Evolutionary conservation across 2,113 vertebrate genomes (phyloP), one percentile per base, ranked within the genome.

Genomic region (Crypturellus undulatus): DNA sequence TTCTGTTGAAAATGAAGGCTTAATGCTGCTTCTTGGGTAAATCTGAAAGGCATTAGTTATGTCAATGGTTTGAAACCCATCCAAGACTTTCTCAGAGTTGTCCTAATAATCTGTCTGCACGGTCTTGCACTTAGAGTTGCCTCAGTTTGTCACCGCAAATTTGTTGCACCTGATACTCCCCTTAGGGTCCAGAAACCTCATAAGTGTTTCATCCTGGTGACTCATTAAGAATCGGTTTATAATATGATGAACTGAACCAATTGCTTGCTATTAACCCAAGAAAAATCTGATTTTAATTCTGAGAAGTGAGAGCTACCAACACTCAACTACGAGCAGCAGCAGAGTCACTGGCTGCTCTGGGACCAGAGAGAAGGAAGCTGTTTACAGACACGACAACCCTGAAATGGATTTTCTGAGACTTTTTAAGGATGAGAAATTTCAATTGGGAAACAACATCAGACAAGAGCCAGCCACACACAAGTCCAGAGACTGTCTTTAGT

Each of bases 31-130:
- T 75, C 47, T 80, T 47, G 78, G 70, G 36, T 63, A 65, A 90
- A 92, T 64, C 88, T 79, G 80, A 89, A 95, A 76, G 0, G 0
- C 62, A 77, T 95, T 89, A 93, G 72, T 87, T 95, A 96, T 96
- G 94, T 94, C 91, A 96, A 87, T 96, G 97, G 97, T 95, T 96
- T 91, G 94, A 95, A 94, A 90, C 92, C 95, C 72, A 92, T 91
- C 95, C 94, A 97, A 96, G 93, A 97, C 97, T 98, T 97, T 96
- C 96, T 96, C 95, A 91, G 89, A 97, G 93, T 96, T 96, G 93
- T 75, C 40, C 82, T 90, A 94, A 96, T 95, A 96, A 94, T 94
- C 92, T 94, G 28, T 93, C 85, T 92, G 36, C 43, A 52, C 71
- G 30, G 18, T 56, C 78, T 79, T 76, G 47, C 38, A 70, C 58